Evolutionary conservation across 2,797 vertebrate genomes (phyloP), one percentile per base, ranked within the genome.

Genomic region (Pipistrellus pipistrellus): DNA sequence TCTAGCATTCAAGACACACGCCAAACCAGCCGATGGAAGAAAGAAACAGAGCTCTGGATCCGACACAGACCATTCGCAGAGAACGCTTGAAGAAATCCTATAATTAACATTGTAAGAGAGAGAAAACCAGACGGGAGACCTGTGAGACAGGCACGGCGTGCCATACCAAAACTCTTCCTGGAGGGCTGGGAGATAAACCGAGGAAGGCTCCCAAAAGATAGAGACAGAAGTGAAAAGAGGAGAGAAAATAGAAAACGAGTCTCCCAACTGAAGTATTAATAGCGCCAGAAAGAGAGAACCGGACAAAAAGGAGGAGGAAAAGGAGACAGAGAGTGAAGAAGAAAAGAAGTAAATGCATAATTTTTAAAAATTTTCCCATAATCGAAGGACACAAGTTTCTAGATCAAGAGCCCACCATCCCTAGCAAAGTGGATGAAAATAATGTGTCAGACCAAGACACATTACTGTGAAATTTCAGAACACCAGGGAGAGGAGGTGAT

Each of bases 11-110:
- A 82, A 91, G 91, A 83, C 72, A 44, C n/a, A 77, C 14, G 55
- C 41, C 15, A 64, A 89, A 66, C 25, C 64, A 66, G 62, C 55
- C 84, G 55, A 75, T 80, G 75, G 71, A 85, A 82, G 55, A 95
- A 88, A 89, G 71, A 35, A 66, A 69, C 71, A 68, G 48, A 12
- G 38, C 35, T 55, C 23, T 27, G 55, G 57, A 57, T 59, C 85
- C 76, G 78, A 51, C 64, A 48, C 73, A 90, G 72, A 75, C 44
- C 46, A 44, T 53, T 55, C 25, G 80, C 25, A 21, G 41, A 78
- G 21, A 80, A 72, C 38, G 38, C 77, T 62, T 80, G 32, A 5
- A 15, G 3, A 62, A 83, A 69, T 51, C 23, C 84, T 84, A 27
- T 69, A 82, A 71, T 80, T 78, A 82, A 53, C 4, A 9, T 17